phyloP scores from a whole-genome alignment of 1,140 invertebrate species.

The Mercenaria mercenaria region DNA sequence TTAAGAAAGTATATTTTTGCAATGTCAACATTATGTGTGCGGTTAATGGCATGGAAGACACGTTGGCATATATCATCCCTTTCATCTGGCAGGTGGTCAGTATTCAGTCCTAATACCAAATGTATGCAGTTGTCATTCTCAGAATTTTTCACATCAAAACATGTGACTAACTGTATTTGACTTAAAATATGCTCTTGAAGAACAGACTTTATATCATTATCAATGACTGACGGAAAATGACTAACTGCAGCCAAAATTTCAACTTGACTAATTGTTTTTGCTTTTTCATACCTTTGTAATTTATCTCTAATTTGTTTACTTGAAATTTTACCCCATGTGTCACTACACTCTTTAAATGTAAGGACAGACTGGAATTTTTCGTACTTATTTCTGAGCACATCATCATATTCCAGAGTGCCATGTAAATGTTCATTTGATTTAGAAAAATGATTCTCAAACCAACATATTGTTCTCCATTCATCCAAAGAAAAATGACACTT shows the following conservation, averaged over 20 bases:
- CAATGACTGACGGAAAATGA: background rate
- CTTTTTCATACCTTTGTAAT: background rate
- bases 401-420: too few species aligned
- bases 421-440: too few species aligned
- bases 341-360: background rate
- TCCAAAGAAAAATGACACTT: background rate
- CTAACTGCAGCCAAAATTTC: background rate
- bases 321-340: background rate
- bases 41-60: background rate
- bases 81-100: background rate
- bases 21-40: too few species aligned
- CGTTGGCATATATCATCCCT: background rate
- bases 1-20: too few species aligned
- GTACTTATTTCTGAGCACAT: too few species aligned
- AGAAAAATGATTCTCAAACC: too few species aligned
- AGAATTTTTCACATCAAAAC: background rate
- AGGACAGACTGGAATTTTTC: too few species aligned
- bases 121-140: background rate
- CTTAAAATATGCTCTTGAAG: too few species aligned
- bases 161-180: background rate
- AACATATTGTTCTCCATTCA: too few species aligned
- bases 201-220: too few species aligned
- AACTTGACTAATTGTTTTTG: too few species aligned
- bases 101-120: too few species aligned
- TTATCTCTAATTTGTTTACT: background rate